Conservation (phyloP, 1,140 invertebrate species). For the Zaprionus taronus region DNA sequence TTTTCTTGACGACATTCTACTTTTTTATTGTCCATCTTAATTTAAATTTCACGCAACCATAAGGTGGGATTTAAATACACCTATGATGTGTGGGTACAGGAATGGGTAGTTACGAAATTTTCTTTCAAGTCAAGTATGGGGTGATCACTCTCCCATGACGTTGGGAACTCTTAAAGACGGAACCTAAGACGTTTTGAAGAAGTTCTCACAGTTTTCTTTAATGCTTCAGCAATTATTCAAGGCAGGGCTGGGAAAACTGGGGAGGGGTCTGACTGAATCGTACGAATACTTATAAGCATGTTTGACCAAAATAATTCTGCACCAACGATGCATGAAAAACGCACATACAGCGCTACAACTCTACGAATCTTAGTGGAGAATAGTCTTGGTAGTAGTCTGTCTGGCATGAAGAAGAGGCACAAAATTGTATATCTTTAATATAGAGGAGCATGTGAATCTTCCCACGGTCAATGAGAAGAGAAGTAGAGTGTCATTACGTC, state of each 20-base stretch:
- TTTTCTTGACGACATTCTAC: background rate
- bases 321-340: conserved; percentile 50
- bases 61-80: conserved; percentile 1
- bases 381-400: conserved; percentile 1
- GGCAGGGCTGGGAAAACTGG: conserved; percentile 42
- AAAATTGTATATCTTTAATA: conserved; percentile 24
- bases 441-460: conserved; percentile 47
- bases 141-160: conserved; percentile 70
- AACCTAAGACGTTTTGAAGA: conserved; percentile 47
- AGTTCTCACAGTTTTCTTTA: conserved; percentile 64
- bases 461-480: conserved; percentile 33
- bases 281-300: conserved; percentile 42
- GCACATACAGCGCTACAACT: conserved; percentile 12
- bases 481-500: conserved; percentile 1
- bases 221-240: conserved; percentile 63
- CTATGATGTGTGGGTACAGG: conserved; percentile 4
- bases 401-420: conserved; percentile 2
- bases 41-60: background rate
- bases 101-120: conserved; percentile 29
- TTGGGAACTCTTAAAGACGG: conserved; percentile 53
- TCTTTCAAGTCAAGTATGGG: conserved; percentile 31
- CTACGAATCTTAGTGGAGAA: conserved; percentile 22
- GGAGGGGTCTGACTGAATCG: conserved; percentile 27
- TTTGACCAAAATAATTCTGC: conserved; percentile 41
- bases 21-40: conserved; percentile 1